Evolutionary conservation across 2,113 vertebrate species (phyloP).

Genomic region (Merops nubicus): DNA sequence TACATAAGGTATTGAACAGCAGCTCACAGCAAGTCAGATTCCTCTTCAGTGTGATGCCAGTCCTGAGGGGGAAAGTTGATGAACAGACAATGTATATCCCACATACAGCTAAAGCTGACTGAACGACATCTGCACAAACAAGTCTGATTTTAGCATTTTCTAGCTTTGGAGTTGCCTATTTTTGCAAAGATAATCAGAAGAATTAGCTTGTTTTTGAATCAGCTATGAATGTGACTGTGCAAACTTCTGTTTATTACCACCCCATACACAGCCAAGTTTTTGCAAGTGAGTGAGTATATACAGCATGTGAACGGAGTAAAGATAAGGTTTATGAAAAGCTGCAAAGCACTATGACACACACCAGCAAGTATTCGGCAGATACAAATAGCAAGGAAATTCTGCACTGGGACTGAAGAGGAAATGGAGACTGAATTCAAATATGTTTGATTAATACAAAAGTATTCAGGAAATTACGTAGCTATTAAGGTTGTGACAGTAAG

Average conservation of each 20-base stretch:
- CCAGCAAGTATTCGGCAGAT: neutral
- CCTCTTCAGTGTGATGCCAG: neutral
- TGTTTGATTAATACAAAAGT: neutral
- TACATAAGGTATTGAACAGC: neutral
- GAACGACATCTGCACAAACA: neutral
- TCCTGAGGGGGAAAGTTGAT: neutral
- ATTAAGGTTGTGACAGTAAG: neutral
- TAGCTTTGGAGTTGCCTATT: neutral
- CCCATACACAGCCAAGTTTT: neutral
- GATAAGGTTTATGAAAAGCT: neutral
- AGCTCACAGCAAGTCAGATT: neutral
- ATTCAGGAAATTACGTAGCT: neutral
- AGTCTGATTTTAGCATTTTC: neutral
- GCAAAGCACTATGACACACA: neutral
- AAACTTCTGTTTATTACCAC: conserved; percentile 9
- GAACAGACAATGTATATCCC: neutral
- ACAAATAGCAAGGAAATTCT: neutral
- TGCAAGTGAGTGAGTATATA: neutral
- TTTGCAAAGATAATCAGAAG: neutral
- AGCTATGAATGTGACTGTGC: neutral
- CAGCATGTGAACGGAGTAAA: neutral
- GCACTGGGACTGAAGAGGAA: neutral
- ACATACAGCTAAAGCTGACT: neutral
- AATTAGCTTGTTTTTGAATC: neutral
- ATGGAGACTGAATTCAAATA: neutral